Percentiles rank a stretch among this genome's conserved stretches.
Conservation (phyloP, 2,888 invertebrate species). For the Volucella inflata region DNA sequence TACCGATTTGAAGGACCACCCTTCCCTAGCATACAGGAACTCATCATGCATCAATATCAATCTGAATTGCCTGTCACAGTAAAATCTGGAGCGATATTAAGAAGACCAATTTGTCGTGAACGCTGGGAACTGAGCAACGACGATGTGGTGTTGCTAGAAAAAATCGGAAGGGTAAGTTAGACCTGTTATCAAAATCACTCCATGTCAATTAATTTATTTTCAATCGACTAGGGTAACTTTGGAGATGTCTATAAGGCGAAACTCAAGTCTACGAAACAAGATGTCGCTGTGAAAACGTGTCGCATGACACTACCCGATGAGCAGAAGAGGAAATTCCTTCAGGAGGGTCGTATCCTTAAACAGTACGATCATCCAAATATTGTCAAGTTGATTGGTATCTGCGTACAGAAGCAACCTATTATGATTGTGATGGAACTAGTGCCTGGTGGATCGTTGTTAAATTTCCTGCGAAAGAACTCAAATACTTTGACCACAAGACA, state of each 20-base stretch:
- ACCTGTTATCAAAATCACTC: neutral
- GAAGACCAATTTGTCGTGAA: slow-evolving; percentile 93
- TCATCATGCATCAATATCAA: slow-evolving; percentile 94
- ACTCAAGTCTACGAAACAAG: slow-evolving; percentile 91
- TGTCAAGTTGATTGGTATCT: slow-evolving; percentile 97
- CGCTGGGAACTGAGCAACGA: slow-evolving; percentile 98
- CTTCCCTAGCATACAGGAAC: slow-evolving; percentile 95
- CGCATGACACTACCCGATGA: slow-evolving; percentile 97
- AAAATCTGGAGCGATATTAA: slow-evolving; percentile 94
- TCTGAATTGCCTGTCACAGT: slow-evolving; percentile 95
- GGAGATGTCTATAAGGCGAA: slow-evolving; percentile 98
- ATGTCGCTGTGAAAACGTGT: slow-evolving; percentile 98
- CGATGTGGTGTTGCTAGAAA: slow-evolving; percentile 94
- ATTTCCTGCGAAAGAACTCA: slow-evolving; percentile 93
- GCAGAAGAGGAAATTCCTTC: slow-evolving; percentile 95
- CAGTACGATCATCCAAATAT: slow-evolving; percentile 99
- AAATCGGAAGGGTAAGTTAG: slow-evolving; percentile 93
- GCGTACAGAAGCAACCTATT: slow-evolving; percentile 98
- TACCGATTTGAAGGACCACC: slow-evolving; percentile 97
- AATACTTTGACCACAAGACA: slow-evolving; percentile 87
- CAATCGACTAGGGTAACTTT: slow-evolving; percentile 92
- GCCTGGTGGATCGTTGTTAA: slow-evolving; percentile 93
- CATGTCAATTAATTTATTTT: neutral
- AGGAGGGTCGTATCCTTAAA: slow-evolving; percentile 97
- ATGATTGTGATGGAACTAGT: slow-evolving; percentile 99